Evolutionary conservation across 2,888 invertebrate genomes (phyloP).

Genomic region (Pycnomerus fuliginosus): DNA sequence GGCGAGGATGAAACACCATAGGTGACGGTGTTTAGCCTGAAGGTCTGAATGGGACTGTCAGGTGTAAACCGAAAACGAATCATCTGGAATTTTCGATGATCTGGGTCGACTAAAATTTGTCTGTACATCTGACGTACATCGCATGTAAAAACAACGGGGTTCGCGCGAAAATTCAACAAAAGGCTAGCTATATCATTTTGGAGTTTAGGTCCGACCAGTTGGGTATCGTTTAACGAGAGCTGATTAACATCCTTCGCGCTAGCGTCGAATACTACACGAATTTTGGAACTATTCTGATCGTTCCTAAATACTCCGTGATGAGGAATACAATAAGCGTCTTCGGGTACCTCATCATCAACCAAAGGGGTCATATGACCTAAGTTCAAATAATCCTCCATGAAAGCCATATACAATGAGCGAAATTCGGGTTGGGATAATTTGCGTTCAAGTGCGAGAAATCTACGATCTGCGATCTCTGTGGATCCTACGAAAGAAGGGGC

Average conservation of each 20-base stretch:
- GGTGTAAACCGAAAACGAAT: conserved; percentile 13
- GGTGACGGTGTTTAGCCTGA: conserved; percentile 9
- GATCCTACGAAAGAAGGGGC: neutral
- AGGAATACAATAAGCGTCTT: conserved; percentile 14
- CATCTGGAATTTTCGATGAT: conserved; percentile 17
- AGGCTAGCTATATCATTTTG: conserved; percentile 14
- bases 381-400: conserved; percentile 18
- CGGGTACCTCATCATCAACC: neutral
- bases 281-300: conserved; percentile 4
- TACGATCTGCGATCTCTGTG: neutral
- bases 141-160: conserved; percentile 12
- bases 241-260: neutral
- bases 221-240: conserved; percentile 15
- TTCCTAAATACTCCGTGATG: conserved; percentile 16
- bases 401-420: conserved; percentile 2
- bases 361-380: conserved; percentile 11
- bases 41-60: conserved; percentile 4
- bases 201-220: conserved; percentile 16
- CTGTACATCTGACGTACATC: conserved; percentile 25
- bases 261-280: conserved; percentile 18
- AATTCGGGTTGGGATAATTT: too few relatives aligned
- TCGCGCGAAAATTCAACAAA: conserved; percentile 12
- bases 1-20: conserved; percentile 13
- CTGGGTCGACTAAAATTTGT: conserved; percentile 19
- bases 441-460: neutral